Conservation (phyloP, 2,797 vertebrate species). For the Myripristis murdjan region DNA sequence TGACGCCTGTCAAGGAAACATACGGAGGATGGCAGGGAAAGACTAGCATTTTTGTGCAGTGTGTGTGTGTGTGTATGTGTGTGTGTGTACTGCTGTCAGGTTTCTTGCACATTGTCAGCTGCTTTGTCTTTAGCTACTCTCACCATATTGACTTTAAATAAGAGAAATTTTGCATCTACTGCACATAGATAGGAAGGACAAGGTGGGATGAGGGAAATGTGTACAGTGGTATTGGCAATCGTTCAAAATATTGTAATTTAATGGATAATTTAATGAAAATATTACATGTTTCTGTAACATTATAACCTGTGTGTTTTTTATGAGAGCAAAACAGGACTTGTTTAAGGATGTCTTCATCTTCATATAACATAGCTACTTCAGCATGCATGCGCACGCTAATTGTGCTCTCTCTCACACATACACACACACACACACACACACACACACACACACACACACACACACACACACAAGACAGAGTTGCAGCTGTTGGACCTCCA, state of each 20-base stretch:
- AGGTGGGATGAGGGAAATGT: slow-evolving; percentile 40
- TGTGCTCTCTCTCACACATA: slow-evolving; percentile 11
- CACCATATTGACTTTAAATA: slow-evolving; percentile 78
- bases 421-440: slow-evolving; percentile 10
- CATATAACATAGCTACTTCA: not conserved
- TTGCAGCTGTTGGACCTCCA: slow-evolving; percentile 76
- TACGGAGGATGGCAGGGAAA: slow-evolving; percentile 71
- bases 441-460: slow-evolving; percentile 22
- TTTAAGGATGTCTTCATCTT: slow-evolving; percentile 31
- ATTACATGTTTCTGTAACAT: slow-evolving; percentile 1
- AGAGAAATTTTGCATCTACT: slow-evolving; percentile 48
- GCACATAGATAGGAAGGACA: slow-evolving; percentile 35
- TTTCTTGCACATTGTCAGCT: slow-evolving; percentile 72
- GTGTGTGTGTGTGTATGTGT: slow-evolving; percentile 46
- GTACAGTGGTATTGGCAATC: slow-evolving; percentile 47
- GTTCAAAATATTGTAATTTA: slow-evolving; percentile 44
- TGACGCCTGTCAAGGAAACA: slow-evolving; percentile 84
- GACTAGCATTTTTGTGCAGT: slow-evolving; percentile 51
- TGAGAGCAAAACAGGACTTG: slow-evolving; percentile 26
- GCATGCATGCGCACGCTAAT: slow-evolving; percentile 12
- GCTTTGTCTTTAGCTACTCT: slow-evolving; percentile 72
- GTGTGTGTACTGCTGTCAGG: slow-evolving; percentile 77
- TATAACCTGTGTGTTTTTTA: slow-evolving; percentile 8
- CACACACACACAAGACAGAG: slow-evolving; percentile 18
- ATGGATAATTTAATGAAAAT: slow-evolving; percentile 34